Evolutionary conservation across 2,888 invertebrate species (phyloP), one percentile per base, ranked within the genome.

Genomic region (Hyposoter dolosus): DNA sequence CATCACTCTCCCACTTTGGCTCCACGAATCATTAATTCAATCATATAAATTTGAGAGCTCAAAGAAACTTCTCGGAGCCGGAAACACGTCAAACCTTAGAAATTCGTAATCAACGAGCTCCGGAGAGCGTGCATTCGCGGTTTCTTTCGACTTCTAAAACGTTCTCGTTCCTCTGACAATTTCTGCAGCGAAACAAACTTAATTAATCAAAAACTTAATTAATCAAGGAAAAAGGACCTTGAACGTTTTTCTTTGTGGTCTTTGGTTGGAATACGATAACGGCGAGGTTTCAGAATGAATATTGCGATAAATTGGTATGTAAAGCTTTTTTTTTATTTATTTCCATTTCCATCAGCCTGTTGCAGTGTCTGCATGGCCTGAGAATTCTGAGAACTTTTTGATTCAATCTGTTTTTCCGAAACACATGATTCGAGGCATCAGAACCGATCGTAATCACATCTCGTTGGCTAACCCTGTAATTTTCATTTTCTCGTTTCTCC

Each of bases 371-470:
- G 56, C n/a, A 19, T 19, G 10, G 19, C 35, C 50, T 28, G 12
- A 19, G 23, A 35, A 65, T 10, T 35, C 15, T 28, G 12, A 19
- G 23, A 35, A 65, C 6, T 35, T 9, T 78, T 56, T 35, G 23
- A 60, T 71, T 65, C 60, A 74, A 78, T 72, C 66, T 43, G 71
- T 66, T 23, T 63, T 19, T 32, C 17, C 28, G 35, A 79, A 56
- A 56, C 43, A 60, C 23, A 66, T 53, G 63, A 66, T 60, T 66
- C 69, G 47, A 66, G 19, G 45, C 65, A 9, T 28, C 10, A 15
- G 65, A 43, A 80, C 43, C 69, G 40, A 68, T 56, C 68, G 66
- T 47, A 83, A 83, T 83, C 65, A 60, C 56, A 72, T 72, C 79
- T 69, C 43, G n/a, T 32, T 47, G 35, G 23, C 12, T 47, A 76